Conservation (phyloP, 2,888 invertebrate species). For the Suillia variegata region DNA sequence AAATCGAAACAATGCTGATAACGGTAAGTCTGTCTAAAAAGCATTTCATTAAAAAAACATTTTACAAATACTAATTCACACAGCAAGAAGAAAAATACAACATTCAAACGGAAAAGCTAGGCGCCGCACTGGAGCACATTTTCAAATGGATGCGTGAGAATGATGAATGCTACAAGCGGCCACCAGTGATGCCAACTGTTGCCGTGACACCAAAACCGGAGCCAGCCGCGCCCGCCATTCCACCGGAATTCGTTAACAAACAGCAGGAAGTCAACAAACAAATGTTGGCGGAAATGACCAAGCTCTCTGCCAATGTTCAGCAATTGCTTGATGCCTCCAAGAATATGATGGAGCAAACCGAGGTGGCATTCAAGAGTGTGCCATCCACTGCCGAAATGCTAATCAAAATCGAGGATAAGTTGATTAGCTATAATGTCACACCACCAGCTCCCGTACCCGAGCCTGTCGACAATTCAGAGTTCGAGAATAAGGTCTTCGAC, state of each 20-base stretch:
- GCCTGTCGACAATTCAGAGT: slow-evolving; percentile 57
- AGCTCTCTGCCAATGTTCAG: slow-evolving; percentile 42
- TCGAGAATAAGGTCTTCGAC: slow-evolving; percentile 61
- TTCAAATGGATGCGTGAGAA: slow-evolving; percentile 60
- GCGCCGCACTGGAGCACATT: slow-evolving; percentile 54
- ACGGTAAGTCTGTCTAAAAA: slow-evolving; percentile 63
- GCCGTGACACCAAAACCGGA: slow-evolving; percentile 11
- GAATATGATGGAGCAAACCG: slow-evolving; percentile 46
- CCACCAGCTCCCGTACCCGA: slow-evolving; percentile 40
- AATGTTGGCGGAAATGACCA: slow-evolving; percentile 46
- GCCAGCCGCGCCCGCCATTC: slow-evolving; percentile 27
- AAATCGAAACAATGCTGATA: slow-evolving; percentile 76
- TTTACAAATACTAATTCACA: no score
- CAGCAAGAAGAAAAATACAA: slow-evolving; percentile 61
- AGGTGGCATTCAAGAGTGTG: slow-evolving; percentile 45
- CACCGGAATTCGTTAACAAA: slow-evolving; percentile 44
- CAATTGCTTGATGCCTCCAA: slow-evolving; percentile 45
- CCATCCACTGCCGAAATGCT: slow-evolving; percentile 53
- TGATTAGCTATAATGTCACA: slow-evolving; percentile 47
- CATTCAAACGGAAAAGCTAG: slow-evolving; percentile 54
- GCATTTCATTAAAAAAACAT: no score
- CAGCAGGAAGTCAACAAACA: slow-evolving; percentile 48
- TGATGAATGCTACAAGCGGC: slow-evolving; percentile 56
- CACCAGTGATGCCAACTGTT: slow-evolving; percentile 32
- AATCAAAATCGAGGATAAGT: slow-evolving; percentile 52